Evolutionary conservation across 2,888 invertebrate species (phyloP).

Genomic region (Poecilobothrus nobilitatus): DNA sequence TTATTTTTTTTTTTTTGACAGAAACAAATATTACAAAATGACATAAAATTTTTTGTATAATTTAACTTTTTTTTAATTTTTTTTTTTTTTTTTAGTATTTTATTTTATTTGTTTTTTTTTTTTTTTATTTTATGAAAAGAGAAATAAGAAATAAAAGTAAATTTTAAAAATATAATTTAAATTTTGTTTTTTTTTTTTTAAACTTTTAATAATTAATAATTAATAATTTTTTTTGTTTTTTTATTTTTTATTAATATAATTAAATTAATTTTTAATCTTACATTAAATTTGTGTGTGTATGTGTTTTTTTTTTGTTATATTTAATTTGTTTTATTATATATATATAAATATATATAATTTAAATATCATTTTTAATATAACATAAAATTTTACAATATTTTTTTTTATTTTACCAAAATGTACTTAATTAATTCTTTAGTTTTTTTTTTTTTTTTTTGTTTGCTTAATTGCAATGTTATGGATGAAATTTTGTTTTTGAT

Average conservation of each 20-base stretch:
- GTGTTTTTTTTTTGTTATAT: neutral
- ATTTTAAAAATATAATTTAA: constrained; percentile 4
- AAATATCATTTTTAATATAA: neutral
- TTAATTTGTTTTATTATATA: neutral
- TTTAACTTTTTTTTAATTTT: neutral
- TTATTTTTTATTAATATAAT: neutral
- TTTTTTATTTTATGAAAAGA: constrained; percentile 6
- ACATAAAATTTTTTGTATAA: neutral
- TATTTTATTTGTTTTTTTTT: neutral
- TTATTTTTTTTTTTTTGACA: too few species aligned
- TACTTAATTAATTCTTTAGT: neutral
- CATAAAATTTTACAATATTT: neutral
- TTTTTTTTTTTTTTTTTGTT: neutral
- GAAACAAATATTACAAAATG: neutral
- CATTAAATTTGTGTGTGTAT: neutral
- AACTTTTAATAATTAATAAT: too few species aligned
- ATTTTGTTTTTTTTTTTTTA: neutral
- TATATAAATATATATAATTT: too few species aligned
- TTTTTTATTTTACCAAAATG: neutral
- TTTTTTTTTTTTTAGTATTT: neutral
- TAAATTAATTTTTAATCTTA: constrained; percentile 2
- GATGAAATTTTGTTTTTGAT: too few species aligned
- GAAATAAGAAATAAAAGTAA: neutral
- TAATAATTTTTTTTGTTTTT: neutral
- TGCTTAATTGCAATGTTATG: neutral